Conservation (phyloP, 2,888 invertebrate species). For the Acleris cristana region DNA sequence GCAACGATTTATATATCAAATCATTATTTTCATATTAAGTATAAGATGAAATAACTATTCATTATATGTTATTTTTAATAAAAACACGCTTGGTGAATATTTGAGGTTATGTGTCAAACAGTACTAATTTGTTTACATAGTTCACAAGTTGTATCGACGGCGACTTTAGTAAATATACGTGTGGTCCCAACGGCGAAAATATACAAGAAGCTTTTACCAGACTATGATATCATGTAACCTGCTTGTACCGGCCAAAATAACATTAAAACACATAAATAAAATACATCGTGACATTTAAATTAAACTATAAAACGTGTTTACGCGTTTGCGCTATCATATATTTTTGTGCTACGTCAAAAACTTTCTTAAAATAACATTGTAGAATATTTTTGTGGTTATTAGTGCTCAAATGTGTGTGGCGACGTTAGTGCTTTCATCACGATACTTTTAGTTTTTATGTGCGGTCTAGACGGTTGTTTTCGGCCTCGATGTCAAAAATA, state of each 20-base stretch:
- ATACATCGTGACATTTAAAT: conserved; percentile 58
- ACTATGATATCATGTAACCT: conserved; percentile 24
- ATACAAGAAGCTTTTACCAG: conserved; percentile 21
- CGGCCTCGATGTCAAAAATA: too few relatives aligned
- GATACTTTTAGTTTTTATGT: neutral
- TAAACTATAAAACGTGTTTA: conserved; percentile 23
- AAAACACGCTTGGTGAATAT: too few relatives aligned
- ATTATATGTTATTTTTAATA: too few relatives aligned
- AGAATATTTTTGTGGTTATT: conserved; percentile 17
- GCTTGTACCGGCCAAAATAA: conserved; percentile 25
- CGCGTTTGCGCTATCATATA: conserved; percentile 13
- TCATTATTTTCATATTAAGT: too few relatives aligned
- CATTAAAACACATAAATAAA: conserved; percentile 59
- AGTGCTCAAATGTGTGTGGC: conserved; percentile 8
- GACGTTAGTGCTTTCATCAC: conserved; percentile 16
- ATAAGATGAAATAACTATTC: too few relatives aligned
- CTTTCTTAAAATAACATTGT: conserved; percentile 17
- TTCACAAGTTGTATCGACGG: too few relatives aligned
- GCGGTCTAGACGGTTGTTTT: too few relatives aligned
- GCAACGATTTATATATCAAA: too few relatives aligned
- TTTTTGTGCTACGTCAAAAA: conserved; percentile 22
- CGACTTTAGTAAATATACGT: too few relatives aligned
- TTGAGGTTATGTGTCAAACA: too few relatives aligned
- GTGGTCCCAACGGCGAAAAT: conserved; percentile 17
- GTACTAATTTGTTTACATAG: too few relatives aligned